Conservation (phyloP, 2,888 invertebrate genomes). For the Chrysolina haemoptera region DNA sequence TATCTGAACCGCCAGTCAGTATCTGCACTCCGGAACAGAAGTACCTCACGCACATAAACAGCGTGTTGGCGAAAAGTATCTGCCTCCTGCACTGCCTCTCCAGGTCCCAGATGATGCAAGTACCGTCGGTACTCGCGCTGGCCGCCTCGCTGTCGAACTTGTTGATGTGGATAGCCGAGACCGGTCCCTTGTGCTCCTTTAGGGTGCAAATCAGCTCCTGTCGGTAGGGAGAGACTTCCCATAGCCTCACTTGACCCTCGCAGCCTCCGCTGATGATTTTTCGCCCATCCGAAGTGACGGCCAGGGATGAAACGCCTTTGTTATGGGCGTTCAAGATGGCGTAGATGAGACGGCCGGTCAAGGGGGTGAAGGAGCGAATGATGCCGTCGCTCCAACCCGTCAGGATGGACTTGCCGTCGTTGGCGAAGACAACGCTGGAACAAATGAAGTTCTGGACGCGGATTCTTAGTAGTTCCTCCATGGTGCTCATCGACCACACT, state of each 20-base stretch:
- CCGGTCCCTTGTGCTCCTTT: slow-evolving; percentile 93
- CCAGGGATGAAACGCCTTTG: slow-evolving; percentile 89
- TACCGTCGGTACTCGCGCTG: slow-evolving; percentile 92
- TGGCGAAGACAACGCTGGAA: slow-evolving; percentile 82
- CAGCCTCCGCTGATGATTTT: slow-evolving; percentile 90
- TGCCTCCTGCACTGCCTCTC: slow-evolving; percentile 81
- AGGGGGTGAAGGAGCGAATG: slow-evolving; percentile 86
- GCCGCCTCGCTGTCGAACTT: slow-evolving; percentile 86
- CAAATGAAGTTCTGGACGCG: slow-evolving; percentile 91
- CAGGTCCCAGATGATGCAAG: slow-evolving; percentile 94
- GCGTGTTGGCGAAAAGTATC: slow-evolving; percentile 88
- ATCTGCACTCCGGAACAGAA: slow-evolving; percentile 84
- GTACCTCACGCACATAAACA: slow-evolving; percentile 83
- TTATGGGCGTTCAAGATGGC: slow-evolving; percentile 91
- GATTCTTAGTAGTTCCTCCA: slow-evolving; percentile 87
- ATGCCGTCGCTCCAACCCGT: slow-evolving; percentile 90
- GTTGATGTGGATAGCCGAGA: slow-evolving; percentile 86
- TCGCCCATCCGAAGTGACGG: slow-evolving; percentile 79
- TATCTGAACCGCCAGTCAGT: slow-evolving; percentile 80
- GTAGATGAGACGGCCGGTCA: slow-evolving; percentile 86
- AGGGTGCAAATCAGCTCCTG: slow-evolving; percentile 82
- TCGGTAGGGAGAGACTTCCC: slow-evolving; percentile 80
- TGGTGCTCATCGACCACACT: slow-evolving; percentile 85
- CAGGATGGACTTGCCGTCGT: slow-evolving; percentile 85
- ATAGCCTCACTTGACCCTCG: slow-evolving; percentile 91